A percentile compares a stretch with the other conserved stretches of the same genome.
These are phyloP conservation scores for Melospiza georgiana DNA, from an alignment of 2,113 vertebrate species.

Conservation along the genomic window DNA sequence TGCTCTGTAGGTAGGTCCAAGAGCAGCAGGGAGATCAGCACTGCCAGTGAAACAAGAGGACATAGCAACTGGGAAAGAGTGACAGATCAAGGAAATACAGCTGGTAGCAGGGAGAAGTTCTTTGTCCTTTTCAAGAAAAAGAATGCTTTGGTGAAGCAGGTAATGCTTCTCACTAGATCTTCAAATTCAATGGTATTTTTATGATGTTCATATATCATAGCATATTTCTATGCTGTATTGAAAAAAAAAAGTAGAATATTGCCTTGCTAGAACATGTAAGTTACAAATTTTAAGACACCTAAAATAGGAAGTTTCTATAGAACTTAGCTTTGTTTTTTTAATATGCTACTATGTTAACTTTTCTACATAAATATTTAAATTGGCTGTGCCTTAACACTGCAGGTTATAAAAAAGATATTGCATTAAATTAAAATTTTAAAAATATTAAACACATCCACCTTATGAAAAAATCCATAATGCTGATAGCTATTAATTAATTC, in stretches of 20 bases:
- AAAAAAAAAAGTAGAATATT: not conserved
- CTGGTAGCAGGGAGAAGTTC: not conserved
- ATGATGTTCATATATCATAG: not conserved
- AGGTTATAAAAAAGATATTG: not conserved
- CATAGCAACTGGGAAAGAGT: not conserved
- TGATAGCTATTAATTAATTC: not conserved
- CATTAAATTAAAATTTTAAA: not conserved
- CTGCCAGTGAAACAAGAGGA: not conserved
- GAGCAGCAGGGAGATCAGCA: not conserved
- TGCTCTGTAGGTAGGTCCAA: not conserved
- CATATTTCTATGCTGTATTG: not conserved
- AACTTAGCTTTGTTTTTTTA: not conserved
- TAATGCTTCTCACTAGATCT: not conserved
- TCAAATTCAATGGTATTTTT: not conserved
- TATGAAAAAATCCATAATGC: not conserved
- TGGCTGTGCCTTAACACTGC: not conserved
- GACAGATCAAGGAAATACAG: not conserved
- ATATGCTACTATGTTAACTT: not conserved
- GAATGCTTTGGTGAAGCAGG: not conserved
- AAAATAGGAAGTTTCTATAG: not conserved
- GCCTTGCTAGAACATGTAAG: not conserved
- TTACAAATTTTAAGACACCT: not conserved
- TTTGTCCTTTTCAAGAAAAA: not conserved
- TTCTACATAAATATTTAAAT: not conserved
- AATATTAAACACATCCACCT: not conserved